A percentile compares a stretch with the other conserved stretches of the same genome.
phyloP scores from a whole-genome alignment of 2,888 invertebrate species.

The Rhingia rostrata region DNA sequence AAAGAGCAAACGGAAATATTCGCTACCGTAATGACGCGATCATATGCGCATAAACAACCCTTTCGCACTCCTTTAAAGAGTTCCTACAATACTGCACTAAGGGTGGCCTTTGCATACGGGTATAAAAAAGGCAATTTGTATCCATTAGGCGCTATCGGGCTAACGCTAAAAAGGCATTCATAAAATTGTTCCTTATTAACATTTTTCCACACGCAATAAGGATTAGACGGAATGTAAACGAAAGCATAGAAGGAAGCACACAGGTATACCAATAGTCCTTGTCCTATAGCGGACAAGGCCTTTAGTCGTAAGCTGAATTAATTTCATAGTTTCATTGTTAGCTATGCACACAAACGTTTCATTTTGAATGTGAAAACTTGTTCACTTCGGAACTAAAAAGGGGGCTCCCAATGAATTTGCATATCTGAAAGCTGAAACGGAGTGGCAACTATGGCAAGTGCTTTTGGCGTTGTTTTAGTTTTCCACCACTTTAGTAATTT shows the following conservation, averaged over 20 bases:
- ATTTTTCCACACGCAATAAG: slow-evolving; percentile 73
- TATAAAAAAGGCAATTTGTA: slow-evolving; percentile 70
- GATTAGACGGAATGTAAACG: slow-evolving; percentile 62
- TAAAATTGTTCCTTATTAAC: slow-evolving; percentile 73
- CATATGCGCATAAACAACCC: slow-evolving; percentile 72
- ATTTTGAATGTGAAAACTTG: slow-evolving; percentile 63
- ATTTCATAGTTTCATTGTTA: slow-evolving; percentile 70
- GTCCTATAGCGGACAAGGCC: slow-evolving; percentile 31
- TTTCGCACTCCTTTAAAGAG: slow-evolving; percentile 50
- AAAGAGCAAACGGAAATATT: slow-evolving; percentile 68
- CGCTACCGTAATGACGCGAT: slow-evolving; percentile 71
- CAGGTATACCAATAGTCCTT: slow-evolving; percentile 4
- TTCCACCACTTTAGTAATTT: neutral
- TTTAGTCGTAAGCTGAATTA: slow-evolving; percentile 59
- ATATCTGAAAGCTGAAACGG: slow-evolving; percentile 66
- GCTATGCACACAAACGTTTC: slow-evolving; percentile 68
- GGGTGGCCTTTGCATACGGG: slow-evolving; percentile 30
- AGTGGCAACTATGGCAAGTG: slow-evolving; percentile 42
- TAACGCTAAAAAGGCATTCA: slow-evolving; percentile 75
- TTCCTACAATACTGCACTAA: slow-evolving; percentile 7
- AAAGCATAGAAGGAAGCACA: neutral
- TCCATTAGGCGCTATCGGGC: slow-evolving; percentile 72
- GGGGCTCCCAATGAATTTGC: slow-evolving; percentile 53
- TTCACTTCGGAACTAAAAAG: slow-evolving; percentile 46
- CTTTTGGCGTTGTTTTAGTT: slow-evolving; percentile 49